These are phyloP conservation scores for Parus major DNA, from an alignment of 2,113 vertebrate genomes.

Conservation along the genomic window DNA sequence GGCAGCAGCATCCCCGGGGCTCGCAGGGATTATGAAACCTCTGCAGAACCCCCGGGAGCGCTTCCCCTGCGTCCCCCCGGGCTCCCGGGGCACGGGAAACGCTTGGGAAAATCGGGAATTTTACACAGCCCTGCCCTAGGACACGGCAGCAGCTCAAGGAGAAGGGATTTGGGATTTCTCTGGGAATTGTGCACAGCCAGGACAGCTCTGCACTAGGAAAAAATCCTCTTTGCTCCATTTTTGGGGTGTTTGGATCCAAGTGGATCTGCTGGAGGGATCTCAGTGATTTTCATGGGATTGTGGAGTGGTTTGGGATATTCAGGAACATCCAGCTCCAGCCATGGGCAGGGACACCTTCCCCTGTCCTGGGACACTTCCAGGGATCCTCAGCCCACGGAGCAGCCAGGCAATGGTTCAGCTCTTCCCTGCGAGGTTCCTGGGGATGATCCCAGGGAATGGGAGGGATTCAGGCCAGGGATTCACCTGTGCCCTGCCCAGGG, in stretches of 20 bases:
- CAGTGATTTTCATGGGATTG: accelerated
- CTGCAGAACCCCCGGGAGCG: not conserved
- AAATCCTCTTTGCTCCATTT: not conserved
- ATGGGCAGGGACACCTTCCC: accelerated
- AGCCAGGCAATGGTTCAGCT: accelerated
- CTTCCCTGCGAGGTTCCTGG: not conserved
- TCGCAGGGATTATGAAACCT: not conserved
- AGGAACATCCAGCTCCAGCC: not conserved
- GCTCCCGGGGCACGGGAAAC: accelerated
- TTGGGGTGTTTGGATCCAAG: not conserved
- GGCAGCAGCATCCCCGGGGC: constrained; percentile 16
- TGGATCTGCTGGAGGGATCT: not conserved
- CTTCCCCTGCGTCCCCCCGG: accelerated
- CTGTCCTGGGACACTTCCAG: not conserved
- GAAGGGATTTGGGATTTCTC: accelerated
- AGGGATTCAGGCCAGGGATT: not conserved
- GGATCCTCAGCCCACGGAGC: not conserved
- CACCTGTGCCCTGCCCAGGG: not conserved
- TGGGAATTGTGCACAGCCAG: accelerated
- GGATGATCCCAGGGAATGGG: not conserved
- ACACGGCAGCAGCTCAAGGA: accelerated
- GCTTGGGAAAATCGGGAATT: accelerated
- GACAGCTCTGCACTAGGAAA: accelerated
- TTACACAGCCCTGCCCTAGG: accelerated
- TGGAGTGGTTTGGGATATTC: not conserved